Evolutionary conservation across 2,797 vertebrate genomes (phyloP), one percentile per base, ranked within the genome.

Genomic region (Enteromius afrohamiltoni): DNA sequence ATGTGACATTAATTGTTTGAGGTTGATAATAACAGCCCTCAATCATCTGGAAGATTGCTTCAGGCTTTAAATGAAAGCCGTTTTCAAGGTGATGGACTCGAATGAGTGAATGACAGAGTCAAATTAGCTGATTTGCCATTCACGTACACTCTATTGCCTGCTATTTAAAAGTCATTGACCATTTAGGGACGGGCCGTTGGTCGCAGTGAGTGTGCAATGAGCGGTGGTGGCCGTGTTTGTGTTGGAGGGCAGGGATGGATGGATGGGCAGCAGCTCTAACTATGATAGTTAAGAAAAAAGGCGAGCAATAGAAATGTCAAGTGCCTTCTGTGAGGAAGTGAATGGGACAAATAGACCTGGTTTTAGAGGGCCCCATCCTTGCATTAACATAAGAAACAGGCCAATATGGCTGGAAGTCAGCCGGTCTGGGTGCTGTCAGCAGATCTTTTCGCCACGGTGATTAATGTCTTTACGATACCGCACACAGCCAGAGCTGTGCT

Each of bases 391-490:
- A 94, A 96, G 95, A 96, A 97, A 96, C 88, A 90, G 92, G 1
- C 89, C 92, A 83, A 87, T 91, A 86, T 90, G 88, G 94, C 93
- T 93, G 94, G 93, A 93, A 92, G 65, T 85, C 49, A 91, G 89
- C 90, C 80, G 79, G 93, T 94, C 94, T 86, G 90, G 92, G 93
- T 86, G 92, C 92, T 97, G 96, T 97, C 96, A 96, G 88, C 85
- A 65, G 75, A 79, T 90, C 93, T 93, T 96, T 96, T 96, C 92
- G 94, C 92, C 88, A 69, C 16, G 89, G 94, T 97, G 96, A 97
- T 97, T 96, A 96, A 97, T 97, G 95, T 94, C 95, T 97, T 96
- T 96, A 95, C 93, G 88, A 96, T 96, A 94, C 95, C 91, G 91
- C 92, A 17, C 92, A 90, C 94, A 94, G 95, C 93, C 86, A 87